phyloP scores from a whole-genome alignment of 2,888 invertebrate genomes.

The Cataglyphis cursor region DNA sequence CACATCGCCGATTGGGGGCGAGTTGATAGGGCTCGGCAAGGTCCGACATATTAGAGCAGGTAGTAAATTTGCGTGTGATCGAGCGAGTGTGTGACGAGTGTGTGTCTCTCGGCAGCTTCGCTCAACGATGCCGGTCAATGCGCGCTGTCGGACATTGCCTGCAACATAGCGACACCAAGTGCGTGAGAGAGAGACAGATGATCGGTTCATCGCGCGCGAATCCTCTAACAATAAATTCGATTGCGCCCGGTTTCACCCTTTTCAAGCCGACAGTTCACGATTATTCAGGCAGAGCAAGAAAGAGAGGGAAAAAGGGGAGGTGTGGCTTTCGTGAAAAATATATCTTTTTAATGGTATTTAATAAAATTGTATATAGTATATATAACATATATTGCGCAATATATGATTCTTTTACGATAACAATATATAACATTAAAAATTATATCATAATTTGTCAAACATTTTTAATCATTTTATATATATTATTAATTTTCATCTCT shows the following conservation, averaged over 20 bases:
- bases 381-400: not conserved
- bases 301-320: not conserved
- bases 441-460: not conserved
- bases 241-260: not conserved
- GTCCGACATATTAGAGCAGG: slow-evolving; percentile 72
- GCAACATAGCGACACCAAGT: slow-evolving; percentile 76
- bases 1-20: slow-evolving; percentile 46
- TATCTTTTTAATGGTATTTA: not conserved
- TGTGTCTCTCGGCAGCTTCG: slow-evolving; percentile 71
- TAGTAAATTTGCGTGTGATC: slow-evolving; percentile 62
- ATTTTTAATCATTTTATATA: not conserved
- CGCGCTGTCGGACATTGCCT: slow-evolving; percentile 79
- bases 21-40: slow-evolving; percentile 68
- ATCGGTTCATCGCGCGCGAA: slow-evolving; percentile 4
- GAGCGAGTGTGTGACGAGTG: slow-evolving; percentile 66
- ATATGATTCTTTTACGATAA: not conserved
- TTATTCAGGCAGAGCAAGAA: not conserved
- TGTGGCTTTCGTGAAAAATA: not conserved
- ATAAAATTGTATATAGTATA: not conserved
- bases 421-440: not conserved
- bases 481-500: not conserved
- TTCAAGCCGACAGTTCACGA: not conserved
- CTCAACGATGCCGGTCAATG: slow-evolving; percentile 77
- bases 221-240: not conserved
- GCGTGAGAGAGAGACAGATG: slow-evolving; percentile 66